A percentile compares a stretch with the other conserved stretches of the same genome.
These are phyloP conservation scores for Lasius fuliginosus DNA, from an alignment of 2,888 invertebrate genomes.

Conservation along the genomic window DNA sequence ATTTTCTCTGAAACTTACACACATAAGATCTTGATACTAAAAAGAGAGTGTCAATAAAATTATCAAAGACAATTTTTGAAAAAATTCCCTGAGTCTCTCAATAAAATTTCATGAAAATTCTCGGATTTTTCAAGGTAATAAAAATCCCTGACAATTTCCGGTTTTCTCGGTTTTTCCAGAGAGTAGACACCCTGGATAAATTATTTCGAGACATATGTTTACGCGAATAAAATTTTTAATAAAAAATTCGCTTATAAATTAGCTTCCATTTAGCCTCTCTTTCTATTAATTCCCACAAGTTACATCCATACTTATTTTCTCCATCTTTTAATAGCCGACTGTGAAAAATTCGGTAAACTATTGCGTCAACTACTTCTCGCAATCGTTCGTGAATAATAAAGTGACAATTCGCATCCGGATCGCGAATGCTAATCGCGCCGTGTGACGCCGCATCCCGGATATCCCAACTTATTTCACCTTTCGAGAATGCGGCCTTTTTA, in stretches of 20 bases:
- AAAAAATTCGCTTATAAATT: neutral
- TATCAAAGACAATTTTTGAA: too few relatives aligned
- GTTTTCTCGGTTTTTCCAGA: too few relatives aligned
- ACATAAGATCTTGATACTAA: too few relatives aligned
- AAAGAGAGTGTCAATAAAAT: too few relatives aligned
- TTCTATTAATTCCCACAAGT: neutral
- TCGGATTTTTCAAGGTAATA: too few relatives aligned
- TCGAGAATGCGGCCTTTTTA: constrained; percentile 51
- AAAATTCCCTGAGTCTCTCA: too few relatives aligned
- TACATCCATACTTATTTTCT: neutral
- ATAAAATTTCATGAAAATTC: too few relatives aligned
- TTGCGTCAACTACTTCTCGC: neutral
- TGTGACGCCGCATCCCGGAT: constrained; percentile 22
- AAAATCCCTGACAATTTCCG: too few relatives aligned
- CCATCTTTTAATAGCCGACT: neutral
- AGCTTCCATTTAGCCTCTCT: neutral
- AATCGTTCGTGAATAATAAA: constrained; percentile 10
- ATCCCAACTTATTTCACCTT: constrained; percentile 49
- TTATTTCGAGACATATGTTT: neutral
- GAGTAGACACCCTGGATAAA: too few relatives aligned
- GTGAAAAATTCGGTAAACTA: neutral
- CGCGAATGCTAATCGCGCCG: constrained; percentile 30
- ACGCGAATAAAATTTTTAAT: neutral
- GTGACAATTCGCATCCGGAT: constrained; percentile 4
- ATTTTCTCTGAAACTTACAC: too few relatives aligned